Base-by-base conservation (phyloP, 2,797 vertebrate genomes). In the Botia almorhae region DNA sequence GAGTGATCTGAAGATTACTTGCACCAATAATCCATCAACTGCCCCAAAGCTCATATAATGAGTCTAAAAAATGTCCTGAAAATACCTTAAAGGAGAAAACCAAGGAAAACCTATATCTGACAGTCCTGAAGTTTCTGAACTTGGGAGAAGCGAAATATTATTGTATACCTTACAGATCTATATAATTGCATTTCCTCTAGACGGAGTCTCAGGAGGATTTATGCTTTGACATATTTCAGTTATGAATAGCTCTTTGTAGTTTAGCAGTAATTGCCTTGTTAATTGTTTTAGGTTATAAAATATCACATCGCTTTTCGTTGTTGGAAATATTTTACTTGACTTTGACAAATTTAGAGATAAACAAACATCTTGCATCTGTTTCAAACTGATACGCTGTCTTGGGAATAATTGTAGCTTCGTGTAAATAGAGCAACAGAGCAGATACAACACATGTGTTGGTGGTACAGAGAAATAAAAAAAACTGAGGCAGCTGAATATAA, bases 51-150 rank as follows among this genome's bases (percentile, higher is more conserved):
- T 51, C 64, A 69, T 53, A 61, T 75, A 64, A 56, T 51, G 21
- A 78, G 77, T 55, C 29, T 65, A 64, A 68, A 82, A 61, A 77
- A 75, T 43, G 70, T 71, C 14, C 26, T 56, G 58, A 29, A 65
- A 77, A 81, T 75, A 48, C 64, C 55, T 50, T 65, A 50, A 85
- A 76, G 69, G 21, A 43, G 61, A 84, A 74, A 82, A 78, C 16
- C 43, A 73, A 7, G 68, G 50, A 76, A 68, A 83, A 68, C 16
- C 21, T 88, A 89, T 89, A 87, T 86, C 82, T 86, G 89, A 86
- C 84, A 53, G 53, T 82, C 36, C 23, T 26, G 23, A 77, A 87
- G 89, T 92, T 92, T 87, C 55, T 86, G 89, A 93, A 91, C 88
- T 90, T 82, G 13, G 50, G 61, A 69, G 43, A 87, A 89, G 74